Base-by-base conservation (phyloP, 2,113 vertebrate species). In the Meleagris gallopavo region DNA sequence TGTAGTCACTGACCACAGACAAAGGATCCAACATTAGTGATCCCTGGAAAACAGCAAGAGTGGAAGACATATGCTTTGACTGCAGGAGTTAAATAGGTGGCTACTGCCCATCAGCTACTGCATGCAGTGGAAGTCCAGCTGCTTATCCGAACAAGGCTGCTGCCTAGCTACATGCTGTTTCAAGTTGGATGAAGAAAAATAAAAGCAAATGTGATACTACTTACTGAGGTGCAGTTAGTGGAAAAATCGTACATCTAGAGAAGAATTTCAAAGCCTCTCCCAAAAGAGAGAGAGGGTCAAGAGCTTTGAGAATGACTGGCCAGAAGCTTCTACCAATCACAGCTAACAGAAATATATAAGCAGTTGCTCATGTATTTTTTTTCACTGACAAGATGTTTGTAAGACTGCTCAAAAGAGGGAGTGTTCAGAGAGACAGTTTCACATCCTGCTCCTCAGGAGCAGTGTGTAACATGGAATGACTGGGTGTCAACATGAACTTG, bases 181-280 rank as follows among this genome's bases (percentile, higher is more conserved):
- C 67, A 72, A 76, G 64, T 52, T 83, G 92, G 46, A 75, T 1
- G 4, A 81, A 60, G 46, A 88, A 78, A 93, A 86, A 64, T 58
- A 90, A 80, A 90, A 84, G 55, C 72, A 83, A 90, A 67, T 27
- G 52, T 30, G 11, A 24, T 61, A 80, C 60, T 80, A 32, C 55
- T 57, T 71, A 40, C 61, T 77, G 55, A 65, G 50, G 38, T 46
- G 38, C 65, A 86, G 43, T 22, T 57, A 74, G 69, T 45, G 61
- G 38, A 55, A 81, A 91, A 90, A 81, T 18, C 0, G 0, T 32
- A 21, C 50, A 27, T 74, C 76, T 90, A 88, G 75, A 72, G 83
- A 74, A 50, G 60, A 66, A 41, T 72, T 92, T 94, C 83, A 90
- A 80, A 93, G 80, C 48, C 38, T 92, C 52, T 88, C 52, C 46